Conservation (phyloP, 2,797 vertebrate genomes). For the Notamacropus eugenii region DNA sequence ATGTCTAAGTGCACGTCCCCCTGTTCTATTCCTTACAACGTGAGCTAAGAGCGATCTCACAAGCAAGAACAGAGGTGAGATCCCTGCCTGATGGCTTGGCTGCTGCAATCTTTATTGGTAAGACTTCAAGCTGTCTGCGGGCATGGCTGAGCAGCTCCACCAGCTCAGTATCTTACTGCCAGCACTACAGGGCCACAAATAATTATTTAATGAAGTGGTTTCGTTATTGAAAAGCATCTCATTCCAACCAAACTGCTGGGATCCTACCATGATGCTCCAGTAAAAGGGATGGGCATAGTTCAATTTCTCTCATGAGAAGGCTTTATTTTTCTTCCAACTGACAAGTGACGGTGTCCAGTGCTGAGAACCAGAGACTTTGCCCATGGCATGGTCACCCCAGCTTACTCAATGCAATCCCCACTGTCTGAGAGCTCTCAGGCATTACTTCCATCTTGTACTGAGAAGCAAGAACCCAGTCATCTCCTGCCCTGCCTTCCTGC, state of each 20-base stretch:
- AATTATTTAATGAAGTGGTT: constrained; percentile 29
- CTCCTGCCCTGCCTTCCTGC: too few relatives aligned
- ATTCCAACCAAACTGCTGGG: too few relatives aligned
- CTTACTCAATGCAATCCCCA: too few relatives aligned
- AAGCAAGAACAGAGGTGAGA: constrained; percentile 19
- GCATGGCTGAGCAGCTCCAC: not conserved
- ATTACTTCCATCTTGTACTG: too few relatives aligned
- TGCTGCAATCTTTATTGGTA: too few relatives aligned
- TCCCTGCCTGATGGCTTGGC: not conserved
- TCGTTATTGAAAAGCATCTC: not conserved
- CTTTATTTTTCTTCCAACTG: too few relatives aligned
- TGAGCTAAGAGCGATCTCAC: constrained; percentile 35
- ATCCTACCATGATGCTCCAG: too few relatives aligned
- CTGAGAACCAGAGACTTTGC: not conserved
- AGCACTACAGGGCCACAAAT: constrained; percentile 26
- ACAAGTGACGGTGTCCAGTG: not conserved
- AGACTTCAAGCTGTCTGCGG: not conserved
- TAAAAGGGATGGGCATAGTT: too few relatives aligned
- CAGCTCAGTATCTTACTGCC: constrained; percentile 8
- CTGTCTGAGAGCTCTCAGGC: too few relatives aligned
- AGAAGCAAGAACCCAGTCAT: too few relatives aligned
- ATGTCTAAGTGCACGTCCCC: constrained; percentile 20
- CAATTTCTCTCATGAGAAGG: too few relatives aligned
- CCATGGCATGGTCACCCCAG: too few relatives aligned
- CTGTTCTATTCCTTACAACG: constrained; percentile 9